Evolutionary conservation across 1,140 invertebrate species (phyloP).

Genomic region (Nasonia vitripennis): DNA sequence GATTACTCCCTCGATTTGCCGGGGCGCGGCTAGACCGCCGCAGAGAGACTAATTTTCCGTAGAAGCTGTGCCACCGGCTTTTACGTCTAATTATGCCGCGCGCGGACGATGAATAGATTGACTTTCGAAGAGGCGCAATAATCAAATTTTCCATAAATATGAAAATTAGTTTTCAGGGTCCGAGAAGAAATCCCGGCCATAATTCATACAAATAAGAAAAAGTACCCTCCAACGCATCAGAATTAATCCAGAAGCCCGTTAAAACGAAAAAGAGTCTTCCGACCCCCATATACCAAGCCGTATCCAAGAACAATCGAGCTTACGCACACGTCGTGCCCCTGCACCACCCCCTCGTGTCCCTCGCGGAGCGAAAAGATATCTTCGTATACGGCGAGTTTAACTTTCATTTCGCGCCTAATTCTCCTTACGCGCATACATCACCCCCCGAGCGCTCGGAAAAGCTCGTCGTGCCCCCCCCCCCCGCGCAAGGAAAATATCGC

Average conservation of each 20-base stretch:
- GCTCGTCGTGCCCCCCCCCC: not conserved
- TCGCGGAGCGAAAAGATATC: not conserved
- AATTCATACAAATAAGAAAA: too few species aligned
- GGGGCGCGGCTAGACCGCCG: conserved; percentile 59
- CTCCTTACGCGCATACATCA: conserved; percentile 21
- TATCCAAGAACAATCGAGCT: conserved; percentile 7
- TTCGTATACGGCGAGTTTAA: conserved; percentile 18
- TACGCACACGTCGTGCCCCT: not conserved
- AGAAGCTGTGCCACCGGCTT: not conserved
- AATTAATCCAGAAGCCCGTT: not conserved
- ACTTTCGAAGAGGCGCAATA: not conserved
- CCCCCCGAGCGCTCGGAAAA: not conserved
- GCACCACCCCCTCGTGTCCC: too few species aligned
- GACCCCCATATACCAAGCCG: not conserved
- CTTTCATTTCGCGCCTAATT: conserved; percentile 48
- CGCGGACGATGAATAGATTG: not conserved
- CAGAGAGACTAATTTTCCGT: conserved; percentile 9
- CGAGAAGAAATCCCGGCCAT: too few species aligned
- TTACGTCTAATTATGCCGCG: conserved; percentile 16
- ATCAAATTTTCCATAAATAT: too few species aligned
- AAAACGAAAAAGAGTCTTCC: not conserved
- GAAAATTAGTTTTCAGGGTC: too few species aligned
- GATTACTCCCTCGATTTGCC: conserved; percentile 58
- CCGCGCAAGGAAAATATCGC: conserved; percentile 39
- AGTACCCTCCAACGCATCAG: not conserved